Conservation (phyloP, 2,113 vertebrate species). For the Mormyrus iriodes region DNA sequence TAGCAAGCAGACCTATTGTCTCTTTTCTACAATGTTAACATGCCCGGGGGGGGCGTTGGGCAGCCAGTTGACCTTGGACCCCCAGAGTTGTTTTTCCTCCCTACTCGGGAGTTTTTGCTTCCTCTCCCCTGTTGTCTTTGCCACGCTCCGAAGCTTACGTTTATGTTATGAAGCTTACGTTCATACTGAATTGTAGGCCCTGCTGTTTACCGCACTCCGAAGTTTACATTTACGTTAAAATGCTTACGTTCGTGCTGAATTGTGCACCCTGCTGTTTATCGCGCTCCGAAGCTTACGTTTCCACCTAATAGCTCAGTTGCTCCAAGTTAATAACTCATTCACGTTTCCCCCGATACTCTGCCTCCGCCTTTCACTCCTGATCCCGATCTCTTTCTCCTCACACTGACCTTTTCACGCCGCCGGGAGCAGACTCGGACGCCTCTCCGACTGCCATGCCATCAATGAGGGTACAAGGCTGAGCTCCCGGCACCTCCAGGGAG, state of each 20-base stretch:
- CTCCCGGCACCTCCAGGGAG: not conserved
- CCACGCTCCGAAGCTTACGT: not conserved
- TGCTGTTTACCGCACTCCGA: not conserved
- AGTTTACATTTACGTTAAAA: not conserved
- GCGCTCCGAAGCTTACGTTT: not conserved
- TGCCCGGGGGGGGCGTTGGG: not conserved
- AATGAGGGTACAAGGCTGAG: not conserved
- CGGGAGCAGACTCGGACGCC: not conserved
- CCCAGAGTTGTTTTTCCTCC: not conserved
- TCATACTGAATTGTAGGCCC: not conserved
- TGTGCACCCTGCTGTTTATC: not conserved
- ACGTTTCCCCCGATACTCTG: not conserved
- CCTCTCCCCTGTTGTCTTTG: not conserved
- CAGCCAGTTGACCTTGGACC: not conserved
- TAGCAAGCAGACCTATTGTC: not conserved
- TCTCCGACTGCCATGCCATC: not conserved
- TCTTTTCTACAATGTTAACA: not conserved
- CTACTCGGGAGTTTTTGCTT: not conserved
- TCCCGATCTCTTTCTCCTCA: not conserved
- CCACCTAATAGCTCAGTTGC: constrained; percentile 13
- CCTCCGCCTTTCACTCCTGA: not conserved
- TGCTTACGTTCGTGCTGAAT: too few relatives aligned
- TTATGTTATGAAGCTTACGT: too few relatives aligned
- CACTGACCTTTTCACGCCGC: not conserved
- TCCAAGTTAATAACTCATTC: not conserved